phyloP scores from a whole-genome alignment of 2,113 vertebrate genomes.

The Microcebus murinus region DNA sequence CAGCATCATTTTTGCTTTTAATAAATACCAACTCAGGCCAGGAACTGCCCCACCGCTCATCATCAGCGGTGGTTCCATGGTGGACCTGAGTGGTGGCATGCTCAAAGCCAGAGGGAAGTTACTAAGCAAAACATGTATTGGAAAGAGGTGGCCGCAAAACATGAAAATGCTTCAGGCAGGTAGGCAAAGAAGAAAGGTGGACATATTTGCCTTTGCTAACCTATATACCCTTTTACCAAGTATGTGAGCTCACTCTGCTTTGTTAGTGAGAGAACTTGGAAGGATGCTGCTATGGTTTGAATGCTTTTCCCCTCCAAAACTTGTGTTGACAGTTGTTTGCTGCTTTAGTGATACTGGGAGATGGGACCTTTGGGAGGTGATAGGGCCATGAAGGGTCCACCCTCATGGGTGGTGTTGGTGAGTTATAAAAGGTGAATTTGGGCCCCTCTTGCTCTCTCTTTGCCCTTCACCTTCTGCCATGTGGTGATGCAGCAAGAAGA shows the following conservation, averaged over 20 bases:
- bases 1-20: background rate
- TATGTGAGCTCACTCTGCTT: background rate
- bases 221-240: background rate
- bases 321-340: background rate
- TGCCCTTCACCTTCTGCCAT: background rate
- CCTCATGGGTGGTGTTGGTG: background rate
- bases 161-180: background rate
- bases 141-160: background rate
- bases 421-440: background rate
- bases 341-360: background rate
- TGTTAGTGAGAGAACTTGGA: background rate
- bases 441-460: background rate
- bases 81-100: accelerated
- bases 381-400: background rate
- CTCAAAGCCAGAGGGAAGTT: background rate
- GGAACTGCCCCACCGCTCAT: background rate
- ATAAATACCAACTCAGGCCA: background rate
- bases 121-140: background rate
- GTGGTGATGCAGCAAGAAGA: background rate
- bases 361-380: background rate
- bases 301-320: background rate
- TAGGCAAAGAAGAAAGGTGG: background rate
- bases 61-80: background rate
- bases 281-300: background rate
- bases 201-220: background rate